Base-by-base conservation (phyloP, 2,797 vertebrate species). In the Channallabes apus region DNA sequence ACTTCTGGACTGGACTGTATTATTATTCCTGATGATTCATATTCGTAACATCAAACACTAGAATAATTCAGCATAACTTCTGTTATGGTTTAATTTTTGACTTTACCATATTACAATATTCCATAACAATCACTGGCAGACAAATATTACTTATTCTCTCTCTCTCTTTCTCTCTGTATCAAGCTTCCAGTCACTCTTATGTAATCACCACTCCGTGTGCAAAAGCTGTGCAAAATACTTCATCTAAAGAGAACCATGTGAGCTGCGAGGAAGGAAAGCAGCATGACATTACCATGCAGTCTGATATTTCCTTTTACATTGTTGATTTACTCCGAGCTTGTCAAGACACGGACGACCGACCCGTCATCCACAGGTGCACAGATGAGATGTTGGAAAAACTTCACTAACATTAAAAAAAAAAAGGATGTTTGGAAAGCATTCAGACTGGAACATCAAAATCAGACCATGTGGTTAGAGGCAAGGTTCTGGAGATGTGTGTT, bases 221-320 rank as follows among this genome's bases (percentile, higher is more conserved):
- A 67, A 77, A 29, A 32, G 35, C 9, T 58, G 3, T 69, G 46
- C 32, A 62, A 72, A 80, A 80, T 51, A 54, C 20, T 84, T 62
- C 2, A n/a, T 71, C 41, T 72, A 80, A 73, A 22, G 68, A 72
- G 22, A 82, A 82, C 51, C 84, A 85, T 71, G 41, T 85, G 84
- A 73, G 78, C 67, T 80, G 22, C 15, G 17, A 75, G 69, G 69
- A 75, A 41, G 51, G 46, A 54, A 35, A 61, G 64, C 68, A 56
- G 84, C 65, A 17, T 62, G 84, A 51, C 22, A 71, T 62, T 46
- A 24, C 77, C 59, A 27, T 51, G 35, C 24, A 22, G 59, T 41
- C 29, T 14, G 17, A 58, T 54, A 46, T 80, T 80, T 80, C 35
- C 77, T 62, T 56, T 54, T 32, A 69, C 32, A 80, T 8, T 64